Percentiles rank a stretch among this genome's conserved stretches.
phyloP scores from a whole-genome alignment of 2,797 vertebrate genomes.

The Muscicapa comitata region DNA sequence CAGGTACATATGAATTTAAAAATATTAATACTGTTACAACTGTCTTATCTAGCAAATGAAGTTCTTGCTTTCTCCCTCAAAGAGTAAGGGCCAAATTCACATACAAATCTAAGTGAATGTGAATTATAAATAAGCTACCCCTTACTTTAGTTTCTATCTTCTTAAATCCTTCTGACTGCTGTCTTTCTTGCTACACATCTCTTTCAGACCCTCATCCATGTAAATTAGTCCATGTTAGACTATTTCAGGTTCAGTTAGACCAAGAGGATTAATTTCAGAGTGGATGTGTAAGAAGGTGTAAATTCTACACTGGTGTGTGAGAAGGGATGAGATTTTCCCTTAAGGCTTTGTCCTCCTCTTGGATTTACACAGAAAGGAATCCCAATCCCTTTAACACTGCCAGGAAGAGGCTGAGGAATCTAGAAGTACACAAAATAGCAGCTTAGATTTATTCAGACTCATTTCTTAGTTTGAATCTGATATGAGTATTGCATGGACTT shows the following conservation, averaged over 20 bases:
- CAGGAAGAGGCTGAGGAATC: not conserved
- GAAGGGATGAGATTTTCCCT: not conserved
- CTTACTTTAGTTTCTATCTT: not conserved
- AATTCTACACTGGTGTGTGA: not conserved
- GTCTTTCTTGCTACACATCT: not conserved
- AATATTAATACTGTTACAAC: not conserved
- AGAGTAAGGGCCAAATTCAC: not conserved
- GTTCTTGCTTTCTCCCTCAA: not conserved
- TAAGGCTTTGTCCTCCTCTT: not conserved
- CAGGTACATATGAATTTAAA: not conserved
- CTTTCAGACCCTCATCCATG: not conserved
- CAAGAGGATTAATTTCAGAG: slow-evolving; percentile 20
- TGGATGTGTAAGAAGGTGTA: not conserved
- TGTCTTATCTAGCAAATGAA: not conserved
- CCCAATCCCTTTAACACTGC: not conserved
- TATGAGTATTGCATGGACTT: not conserved
- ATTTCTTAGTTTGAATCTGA: not conserved
- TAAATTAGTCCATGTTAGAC: not conserved
- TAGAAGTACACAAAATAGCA: not conserved
- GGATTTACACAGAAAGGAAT: slow-evolving; percentile 1
- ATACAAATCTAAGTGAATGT: not conserved
- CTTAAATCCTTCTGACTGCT: not conserved
- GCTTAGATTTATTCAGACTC: not conserved
- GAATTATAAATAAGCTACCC: not conserved
- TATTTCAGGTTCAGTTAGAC: not conserved